Conservation (phyloP, 1,140 invertebrate genomes). For the Drosophila biarmipes region DNA sequence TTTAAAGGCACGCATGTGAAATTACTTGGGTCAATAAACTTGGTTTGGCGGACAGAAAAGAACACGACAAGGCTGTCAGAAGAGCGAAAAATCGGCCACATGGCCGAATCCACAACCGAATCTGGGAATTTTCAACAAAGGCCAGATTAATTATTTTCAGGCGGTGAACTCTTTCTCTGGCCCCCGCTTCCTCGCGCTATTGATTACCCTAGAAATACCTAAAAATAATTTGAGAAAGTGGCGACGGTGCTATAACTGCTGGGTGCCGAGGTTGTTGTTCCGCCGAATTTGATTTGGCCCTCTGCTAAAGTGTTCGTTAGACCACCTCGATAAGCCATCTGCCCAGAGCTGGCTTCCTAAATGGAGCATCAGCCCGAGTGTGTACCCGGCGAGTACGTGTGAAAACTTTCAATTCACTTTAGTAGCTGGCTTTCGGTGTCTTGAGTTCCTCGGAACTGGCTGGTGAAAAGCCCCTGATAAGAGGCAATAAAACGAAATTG, state of each 20-base stretch:
- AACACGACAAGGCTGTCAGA: conserved; percentile 39
- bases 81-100: conserved; percentile 45
- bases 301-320: conserved; percentile 43
- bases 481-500: conserved; percentile 43
- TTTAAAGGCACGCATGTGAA: conserved; percentile 26
- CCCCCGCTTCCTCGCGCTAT: conserved; percentile 38
- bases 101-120: not conserved
- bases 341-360: conserved; percentile 25
- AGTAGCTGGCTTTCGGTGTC: conserved; percentile 14
- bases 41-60: conserved; percentile 8
- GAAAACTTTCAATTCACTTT: conserved; percentile 45
- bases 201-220: conserved; percentile 56
- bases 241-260: conserved; percentile 42
- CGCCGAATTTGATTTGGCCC: conserved; percentile 33
- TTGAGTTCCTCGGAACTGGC: conserved; percentile 17
- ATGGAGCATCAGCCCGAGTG: conserved; percentile 30
- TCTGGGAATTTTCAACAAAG: conserved; percentile 39
- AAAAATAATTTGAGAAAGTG: conserved; percentile 46
- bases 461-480: conserved; percentile 15
- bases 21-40: conserved; percentile 42
- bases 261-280: conserved; percentile 51
- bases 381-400: conserved; percentile 24
- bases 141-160: conserved; percentile 52
- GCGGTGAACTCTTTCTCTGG: conserved; percentile 30
- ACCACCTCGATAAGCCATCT: conserved; percentile 48